phyloP scores from a whole-genome alignment of 2,113 vertebrate genomes.

The Tragelaphus buxtoni region DNA sequence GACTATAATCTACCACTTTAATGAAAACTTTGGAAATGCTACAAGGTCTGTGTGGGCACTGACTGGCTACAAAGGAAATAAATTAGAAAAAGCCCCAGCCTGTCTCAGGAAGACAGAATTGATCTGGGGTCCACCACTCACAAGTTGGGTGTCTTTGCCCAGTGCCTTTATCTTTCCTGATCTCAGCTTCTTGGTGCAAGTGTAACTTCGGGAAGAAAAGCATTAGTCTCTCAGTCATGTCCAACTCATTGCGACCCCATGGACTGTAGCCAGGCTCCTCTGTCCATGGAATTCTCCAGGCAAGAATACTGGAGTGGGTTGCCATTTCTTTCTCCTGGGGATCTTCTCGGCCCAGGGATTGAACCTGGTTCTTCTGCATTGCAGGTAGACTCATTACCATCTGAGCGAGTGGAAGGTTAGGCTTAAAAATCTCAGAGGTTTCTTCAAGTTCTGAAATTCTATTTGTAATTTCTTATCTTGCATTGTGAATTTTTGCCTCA shows the following conservation, averaged over 20 bases:
- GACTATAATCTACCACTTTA: background rate
- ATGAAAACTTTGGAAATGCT: background rate
- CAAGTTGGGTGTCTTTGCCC: background rate
- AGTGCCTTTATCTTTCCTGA: background rate
- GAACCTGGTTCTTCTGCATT: background rate
- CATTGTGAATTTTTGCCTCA: background rate
- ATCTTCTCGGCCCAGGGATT: background rate
- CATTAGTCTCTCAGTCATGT: background rate
- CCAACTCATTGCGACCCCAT: background rate
- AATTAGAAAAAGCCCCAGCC: background rate
- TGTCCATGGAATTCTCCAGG: background rate
- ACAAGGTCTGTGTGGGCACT: background rate
- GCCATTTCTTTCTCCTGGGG: background rate
- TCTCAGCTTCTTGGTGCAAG: background rate
- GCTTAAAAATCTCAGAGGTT: background rate
- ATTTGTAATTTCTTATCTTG: background rate
- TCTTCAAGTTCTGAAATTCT: background rate
- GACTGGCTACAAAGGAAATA: too few species aligned
- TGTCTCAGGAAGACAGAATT: background rate
- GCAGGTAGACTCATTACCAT: background rate
- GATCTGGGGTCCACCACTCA: too few species aligned
- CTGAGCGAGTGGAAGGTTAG: background rate
- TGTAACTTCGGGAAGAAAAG: background rate
- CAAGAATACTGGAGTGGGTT: background rate
- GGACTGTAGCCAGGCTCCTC: background rate